A percentile compares a stretch with the other conserved stretches of the same genome.
These are phyloP conservation scores for Dasysyrphus tricinctus DNA, from an alignment of 2,888 invertebrate species.

Conservation along the genomic window DNA sequence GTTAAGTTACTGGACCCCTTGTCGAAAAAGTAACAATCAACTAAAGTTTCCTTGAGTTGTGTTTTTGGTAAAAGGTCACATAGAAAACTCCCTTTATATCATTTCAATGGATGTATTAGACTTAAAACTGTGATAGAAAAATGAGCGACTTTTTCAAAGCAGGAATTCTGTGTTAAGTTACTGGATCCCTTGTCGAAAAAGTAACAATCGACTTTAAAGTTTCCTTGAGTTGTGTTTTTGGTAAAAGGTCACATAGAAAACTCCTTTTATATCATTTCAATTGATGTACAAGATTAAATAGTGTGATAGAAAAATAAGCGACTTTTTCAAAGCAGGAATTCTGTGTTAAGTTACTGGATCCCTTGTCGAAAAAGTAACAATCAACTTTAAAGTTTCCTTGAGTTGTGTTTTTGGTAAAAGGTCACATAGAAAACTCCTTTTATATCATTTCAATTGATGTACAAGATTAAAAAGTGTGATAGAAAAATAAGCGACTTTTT, in stretches of 20 bases:
- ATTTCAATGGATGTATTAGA: too few species aligned
- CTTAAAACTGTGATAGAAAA: too few species aligned
- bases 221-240: too few species aligned
- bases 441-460: background rate
- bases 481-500: constrained; percentile 11
- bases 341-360: background rate
- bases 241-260: too few species aligned
- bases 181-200: background rate
- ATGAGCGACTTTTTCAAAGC: background rate
- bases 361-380: constrained; percentile 19
- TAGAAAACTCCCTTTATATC: background rate
- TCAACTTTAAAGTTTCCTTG: background rate
- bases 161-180: background rate
- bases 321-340: constrained; percentile 9
- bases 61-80: background rate
- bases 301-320: background rate
- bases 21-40: constrained; percentile 1
- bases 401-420: background rate
- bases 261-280: background rate
- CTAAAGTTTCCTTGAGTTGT: background rate
- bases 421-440: background rate
- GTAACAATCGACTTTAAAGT: background rate
- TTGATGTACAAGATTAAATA: too few species aligned
- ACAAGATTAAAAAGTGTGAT: constrained; percentile 11
- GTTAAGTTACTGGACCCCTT: background rate